These are phyloP conservation scores for Argyresthia goedartella DNA, from an alignment of 2,888 invertebrate species.

Conservation along the genomic window DNA sequence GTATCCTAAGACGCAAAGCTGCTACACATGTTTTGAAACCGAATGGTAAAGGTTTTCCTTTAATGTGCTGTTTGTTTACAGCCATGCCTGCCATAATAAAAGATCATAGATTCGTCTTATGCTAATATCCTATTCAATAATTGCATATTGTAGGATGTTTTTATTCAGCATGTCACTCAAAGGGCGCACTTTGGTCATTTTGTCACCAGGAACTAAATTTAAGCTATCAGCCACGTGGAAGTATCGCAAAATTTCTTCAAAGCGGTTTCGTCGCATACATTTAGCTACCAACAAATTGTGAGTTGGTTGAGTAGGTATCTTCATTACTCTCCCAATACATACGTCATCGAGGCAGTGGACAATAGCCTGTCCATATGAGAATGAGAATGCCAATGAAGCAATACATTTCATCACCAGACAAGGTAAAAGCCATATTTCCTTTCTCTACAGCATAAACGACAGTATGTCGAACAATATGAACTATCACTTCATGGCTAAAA, in stretches of 20 bases:
- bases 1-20: too few relatives aligned
- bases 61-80: too few relatives aligned
- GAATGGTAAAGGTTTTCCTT: too few relatives aligned
- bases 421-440: constrained; percentile 9
- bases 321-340: neutral
- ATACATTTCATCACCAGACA: constrained; percentile 13
- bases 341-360: constrained; percentile 10
- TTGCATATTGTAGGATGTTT: constrained; percentile 15
- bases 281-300: constrained; percentile 17
- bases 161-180: constrained; percentile 16
- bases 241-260: constrained; percentile 19
- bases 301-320: too few relatives aligned
- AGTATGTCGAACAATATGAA: constrained; percentile 5
- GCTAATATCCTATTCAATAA: constrained; percentile 14
- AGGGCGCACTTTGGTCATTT: constrained; percentile 19
- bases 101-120: too few relatives aligned
- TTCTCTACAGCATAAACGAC: constrained; percentile 14
- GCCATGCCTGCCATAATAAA: too few relatives aligned
- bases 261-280: constrained; percentile 19
- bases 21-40: too few relatives aligned
- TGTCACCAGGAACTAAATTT: neutral
- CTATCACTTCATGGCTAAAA: constrained; percentile 6
- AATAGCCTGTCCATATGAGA: constrained; percentile 20
- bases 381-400: constrained; percentile 14
- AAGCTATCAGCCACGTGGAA: constrained; percentile 19